Conservation (phyloP, 2,797 vertebrate genomes). For the Bucorvus abyssinicus region DNA sequence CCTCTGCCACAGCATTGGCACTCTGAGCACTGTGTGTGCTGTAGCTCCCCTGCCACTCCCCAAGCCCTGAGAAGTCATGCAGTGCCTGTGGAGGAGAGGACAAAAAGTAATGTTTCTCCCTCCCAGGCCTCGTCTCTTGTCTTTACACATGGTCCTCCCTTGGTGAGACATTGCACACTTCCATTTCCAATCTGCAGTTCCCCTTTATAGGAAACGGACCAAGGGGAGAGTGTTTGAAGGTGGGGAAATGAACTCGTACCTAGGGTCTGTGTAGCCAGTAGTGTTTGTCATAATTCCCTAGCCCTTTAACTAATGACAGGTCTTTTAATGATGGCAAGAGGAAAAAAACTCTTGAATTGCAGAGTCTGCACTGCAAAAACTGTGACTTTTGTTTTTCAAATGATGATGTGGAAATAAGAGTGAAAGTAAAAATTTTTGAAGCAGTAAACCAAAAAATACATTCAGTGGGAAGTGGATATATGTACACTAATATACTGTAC, state of each 20-base stretch:
- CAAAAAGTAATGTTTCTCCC: not conserved
- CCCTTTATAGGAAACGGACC: not conserved
- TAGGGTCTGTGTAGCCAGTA: not conserved
- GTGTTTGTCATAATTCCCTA: not conserved
- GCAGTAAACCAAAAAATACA: not conserved
- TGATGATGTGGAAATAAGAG: not conserved
- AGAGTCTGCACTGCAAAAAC: not conserved
- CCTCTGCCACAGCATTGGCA: not conserved
- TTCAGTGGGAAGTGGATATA: not conserved
- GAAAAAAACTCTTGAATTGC: not conserved
- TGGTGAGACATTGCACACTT: not conserved
- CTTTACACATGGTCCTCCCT: not conserved
- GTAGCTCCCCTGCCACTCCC: not conserved
- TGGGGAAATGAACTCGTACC: not conserved
- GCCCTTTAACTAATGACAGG: not conserved
- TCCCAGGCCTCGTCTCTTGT: rapidly evolving
- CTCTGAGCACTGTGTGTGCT: not conserved
- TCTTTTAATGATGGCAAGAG: not conserved
- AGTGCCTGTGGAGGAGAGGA: not conserved
- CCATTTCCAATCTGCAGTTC: not conserved
- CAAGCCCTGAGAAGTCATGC: rapidly evolving
- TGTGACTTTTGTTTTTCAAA: not conserved
- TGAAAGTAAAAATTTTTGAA: not conserved
- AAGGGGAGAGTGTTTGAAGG: not conserved
- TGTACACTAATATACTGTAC: not conserved